Percentiles rank a stretch among this genome's conserved stretches.
These are phyloP conservation scores for Saccostrea echinata DNA, from an alignment of 1,140 invertebrate species.

Conservation along the genomic window DNA sequence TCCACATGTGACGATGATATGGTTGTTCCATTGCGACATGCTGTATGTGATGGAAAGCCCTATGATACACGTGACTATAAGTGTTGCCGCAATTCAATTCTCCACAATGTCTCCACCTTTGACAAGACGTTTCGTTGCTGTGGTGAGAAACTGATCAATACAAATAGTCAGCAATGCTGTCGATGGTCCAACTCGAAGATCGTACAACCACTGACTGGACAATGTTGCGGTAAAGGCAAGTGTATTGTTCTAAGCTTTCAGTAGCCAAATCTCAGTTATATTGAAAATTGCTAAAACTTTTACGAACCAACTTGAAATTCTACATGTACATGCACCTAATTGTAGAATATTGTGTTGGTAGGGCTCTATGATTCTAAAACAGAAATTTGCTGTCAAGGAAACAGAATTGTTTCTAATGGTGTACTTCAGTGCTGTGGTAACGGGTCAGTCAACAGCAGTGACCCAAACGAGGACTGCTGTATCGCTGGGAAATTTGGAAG, in stretches of 20 bases:
- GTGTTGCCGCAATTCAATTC: not conserved
- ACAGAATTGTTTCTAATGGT: not conserved
- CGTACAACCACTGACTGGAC: not conserved
- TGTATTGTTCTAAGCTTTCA: not conserved
- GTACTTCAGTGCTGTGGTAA: not conserved
- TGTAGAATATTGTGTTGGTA: not conserved
- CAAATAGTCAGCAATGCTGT: not conserved
- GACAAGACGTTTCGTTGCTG: not conserved
- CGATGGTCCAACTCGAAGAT: not conserved
- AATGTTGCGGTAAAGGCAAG: not conserved
- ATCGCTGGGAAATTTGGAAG: not conserved
- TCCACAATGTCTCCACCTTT: not conserved
- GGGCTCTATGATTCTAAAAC: not conserved
- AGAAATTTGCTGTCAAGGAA: slow-evolving; percentile 2
- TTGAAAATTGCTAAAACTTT: not conserved
- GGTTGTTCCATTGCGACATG: not conserved
- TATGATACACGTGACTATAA: not conserved
- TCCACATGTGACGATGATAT: not conserved
- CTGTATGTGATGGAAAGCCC: not conserved
- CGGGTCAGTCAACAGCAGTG: not conserved
- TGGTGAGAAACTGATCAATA: not conserved
- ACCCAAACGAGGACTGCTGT: not conserved
- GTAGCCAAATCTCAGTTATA: not conserved
- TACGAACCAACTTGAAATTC: not conserved
- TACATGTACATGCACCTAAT: not conserved